Evolutionary conservation across 2,113 vertebrate species (phyloP).

Genomic region (Myotis davidii): DNA sequence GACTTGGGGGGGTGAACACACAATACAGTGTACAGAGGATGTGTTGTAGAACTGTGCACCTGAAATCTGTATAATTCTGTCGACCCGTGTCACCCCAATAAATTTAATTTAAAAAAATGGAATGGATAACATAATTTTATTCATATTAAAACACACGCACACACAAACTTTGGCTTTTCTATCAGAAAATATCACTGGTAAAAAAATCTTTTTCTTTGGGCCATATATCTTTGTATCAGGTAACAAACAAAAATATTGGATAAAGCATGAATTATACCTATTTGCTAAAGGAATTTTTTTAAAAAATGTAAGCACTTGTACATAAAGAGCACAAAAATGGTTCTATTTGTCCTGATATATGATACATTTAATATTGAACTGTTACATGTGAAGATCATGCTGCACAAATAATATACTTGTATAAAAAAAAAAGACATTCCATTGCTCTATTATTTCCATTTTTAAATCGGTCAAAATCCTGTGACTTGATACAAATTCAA

Average conservation of each 20-base stretch:
- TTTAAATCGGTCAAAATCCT: slow-evolving; percentile 24
- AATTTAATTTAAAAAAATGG: too few relatives aligned
- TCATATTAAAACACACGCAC: background rate
- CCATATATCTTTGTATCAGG: background rate
- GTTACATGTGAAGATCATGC: background rate
- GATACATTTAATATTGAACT: slow-evolving; percentile 5
- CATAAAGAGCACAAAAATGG: slow-evolving; percentile 19
- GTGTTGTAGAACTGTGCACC: background rate
- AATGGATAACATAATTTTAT: background rate
- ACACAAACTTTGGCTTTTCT: background rate
- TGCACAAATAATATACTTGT: slow-evolving; percentile 34
- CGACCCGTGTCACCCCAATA: too few relatives aligned
- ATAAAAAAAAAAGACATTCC: background rate
- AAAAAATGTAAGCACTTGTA: background rate
- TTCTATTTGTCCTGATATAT: background rate
- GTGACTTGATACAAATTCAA: background rate
- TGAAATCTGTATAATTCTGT: too few relatives aligned
- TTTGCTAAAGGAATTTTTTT: background rate
- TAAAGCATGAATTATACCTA: background rate
- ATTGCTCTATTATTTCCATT: background rate
- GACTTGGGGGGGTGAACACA: background rate
- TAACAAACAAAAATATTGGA: slow-evolving; percentile 17
- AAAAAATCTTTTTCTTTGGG: background rate
- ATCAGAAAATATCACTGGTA: background rate
- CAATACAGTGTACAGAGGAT: background rate